These are phyloP conservation scores for Macrostomum cliftonense DNA, from an alignment of 2,888 invertebrate species.

Conservation along the genomic window DNA sequence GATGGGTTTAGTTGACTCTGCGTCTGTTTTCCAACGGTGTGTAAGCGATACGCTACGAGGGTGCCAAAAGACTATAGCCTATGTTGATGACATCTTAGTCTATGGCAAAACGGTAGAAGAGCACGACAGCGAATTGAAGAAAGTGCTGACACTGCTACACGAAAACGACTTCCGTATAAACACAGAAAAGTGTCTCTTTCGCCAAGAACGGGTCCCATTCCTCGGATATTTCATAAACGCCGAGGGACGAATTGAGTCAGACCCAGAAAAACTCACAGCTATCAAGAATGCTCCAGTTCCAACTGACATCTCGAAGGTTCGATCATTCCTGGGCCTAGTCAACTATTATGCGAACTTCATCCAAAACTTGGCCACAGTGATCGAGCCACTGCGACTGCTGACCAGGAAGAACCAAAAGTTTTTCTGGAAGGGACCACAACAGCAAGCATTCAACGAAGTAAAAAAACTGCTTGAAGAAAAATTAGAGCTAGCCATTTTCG, in stretches of 20 bases:
- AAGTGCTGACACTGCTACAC: no score
- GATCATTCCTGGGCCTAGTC: slow-evolving; percentile 2
- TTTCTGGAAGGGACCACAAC: neutral
- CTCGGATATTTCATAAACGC: no score
- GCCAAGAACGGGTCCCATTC: no score
- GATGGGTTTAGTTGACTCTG: no score
- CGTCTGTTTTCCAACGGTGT: no score
- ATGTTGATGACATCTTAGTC: neutral
- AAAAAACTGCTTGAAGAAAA: no score
- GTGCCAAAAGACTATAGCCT: neutral
- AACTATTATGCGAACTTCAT: slow-evolving; percentile 1
- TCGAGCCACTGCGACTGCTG: slow-evolving; percentile 2
- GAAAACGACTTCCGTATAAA: no score
- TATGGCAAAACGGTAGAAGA: neutral
- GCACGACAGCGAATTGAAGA: neutral
- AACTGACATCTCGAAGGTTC: neutral
- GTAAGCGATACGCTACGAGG: no score
- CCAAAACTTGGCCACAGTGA: slow-evolving; percentile 1
- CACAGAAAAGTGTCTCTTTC: no score
- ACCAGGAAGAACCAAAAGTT: neutral
- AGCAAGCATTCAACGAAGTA: neutral
- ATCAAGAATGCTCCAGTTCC: neutral
- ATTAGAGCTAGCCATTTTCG: no score
- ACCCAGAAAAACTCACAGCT: neutral
- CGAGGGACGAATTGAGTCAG: no score